A percentile compares a stretch with the other conserved stretches of the same genome.
Evolutionary conservation across 2,113 vertebrate species (phyloP).

Genomic region (Perognathus longimembris): DNA sequence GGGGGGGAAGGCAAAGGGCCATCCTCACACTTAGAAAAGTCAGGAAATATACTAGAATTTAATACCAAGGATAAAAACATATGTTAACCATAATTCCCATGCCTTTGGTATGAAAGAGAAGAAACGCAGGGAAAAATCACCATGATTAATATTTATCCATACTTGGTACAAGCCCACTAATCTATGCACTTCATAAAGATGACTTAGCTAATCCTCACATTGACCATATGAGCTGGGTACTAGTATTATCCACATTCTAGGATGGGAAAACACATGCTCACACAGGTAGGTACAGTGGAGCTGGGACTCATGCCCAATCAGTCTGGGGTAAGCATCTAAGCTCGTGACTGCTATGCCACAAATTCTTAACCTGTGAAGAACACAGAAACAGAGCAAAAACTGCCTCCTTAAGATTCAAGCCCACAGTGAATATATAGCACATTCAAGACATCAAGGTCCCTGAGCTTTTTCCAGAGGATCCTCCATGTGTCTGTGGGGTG

Average conservation of each 20-base stretch:
- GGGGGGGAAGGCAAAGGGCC: too few relatives aligned
- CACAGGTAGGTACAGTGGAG: background rate
- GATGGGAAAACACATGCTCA: background rate
- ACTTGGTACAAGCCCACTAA: background rate
- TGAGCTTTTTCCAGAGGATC: background rate
- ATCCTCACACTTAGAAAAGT: background rate
- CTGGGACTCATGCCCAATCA: background rate
- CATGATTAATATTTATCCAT: background rate
- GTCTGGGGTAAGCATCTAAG: background rate
- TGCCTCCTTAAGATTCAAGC: background rate
- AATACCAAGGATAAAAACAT: background rate
- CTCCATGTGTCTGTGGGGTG: accelerated
- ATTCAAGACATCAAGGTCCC: background rate
- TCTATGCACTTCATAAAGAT: background rate
- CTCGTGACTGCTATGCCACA: accelerated
- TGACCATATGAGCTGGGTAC: background rate
- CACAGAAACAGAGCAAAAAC: background rate
- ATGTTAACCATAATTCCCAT: background rate
- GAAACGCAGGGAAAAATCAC: background rate
- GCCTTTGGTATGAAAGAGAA: background rate
- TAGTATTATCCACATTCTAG: background rate
- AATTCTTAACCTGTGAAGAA: background rate
- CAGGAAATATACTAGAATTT: background rate
- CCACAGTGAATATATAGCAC: background rate
- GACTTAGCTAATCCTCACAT: background rate